Evolutionary conservation across 2,888 invertebrate genomes (phyloP).

Genomic region (Iselma pallidipennis): DNA sequence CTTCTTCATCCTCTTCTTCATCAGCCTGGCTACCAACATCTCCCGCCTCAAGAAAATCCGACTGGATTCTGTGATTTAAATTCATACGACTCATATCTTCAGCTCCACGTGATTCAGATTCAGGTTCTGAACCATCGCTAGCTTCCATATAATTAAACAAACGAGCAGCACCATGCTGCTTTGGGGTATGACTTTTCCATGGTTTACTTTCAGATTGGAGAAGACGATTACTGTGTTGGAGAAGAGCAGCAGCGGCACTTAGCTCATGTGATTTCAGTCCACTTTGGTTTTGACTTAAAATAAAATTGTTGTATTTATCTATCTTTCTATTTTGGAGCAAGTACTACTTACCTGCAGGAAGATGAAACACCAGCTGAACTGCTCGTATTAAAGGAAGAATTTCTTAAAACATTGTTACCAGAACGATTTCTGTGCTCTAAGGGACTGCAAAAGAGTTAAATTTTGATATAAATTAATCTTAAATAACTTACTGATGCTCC

Average conservation of each 20-base stretch:
- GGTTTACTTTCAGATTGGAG: conserved; percentile 48
- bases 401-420: conserved; percentile 57
- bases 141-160: conserved; percentile 76
- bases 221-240: conserved; percentile 51
- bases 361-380: conserved; percentile 27
- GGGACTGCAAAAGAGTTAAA: conserved; percentile 57
- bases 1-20: conserved; percentile 52
- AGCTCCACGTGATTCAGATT: conserved; percentile 56
- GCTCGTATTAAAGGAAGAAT: conserved; percentile 45
- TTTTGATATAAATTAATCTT: not conserved
- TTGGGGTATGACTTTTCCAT: conserved; percentile 49
- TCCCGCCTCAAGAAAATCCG: conserved; percentile 70
- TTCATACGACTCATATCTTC: conserved; percentile 51
- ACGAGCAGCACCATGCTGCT: conserved; percentile 66
- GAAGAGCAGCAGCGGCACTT: conserved; percentile 47
- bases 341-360: conserved; percentile 47
- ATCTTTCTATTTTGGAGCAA: not conserved
- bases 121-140: conserved; percentile 69
- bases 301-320: conserved; percentile 1
- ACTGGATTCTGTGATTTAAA: conserved; percentile 52
- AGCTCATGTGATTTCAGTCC: conserved; percentile 45
- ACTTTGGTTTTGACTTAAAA: conserved; percentile 30
- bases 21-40: conserved; percentile 56
- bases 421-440: conserved; percentile 66
- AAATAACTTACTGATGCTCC: conserved; percentile 70